Evolutionary conservation across 2,888 invertebrate species (phyloP).

Genomic region (Parnassius mnemosyne): DNA sequence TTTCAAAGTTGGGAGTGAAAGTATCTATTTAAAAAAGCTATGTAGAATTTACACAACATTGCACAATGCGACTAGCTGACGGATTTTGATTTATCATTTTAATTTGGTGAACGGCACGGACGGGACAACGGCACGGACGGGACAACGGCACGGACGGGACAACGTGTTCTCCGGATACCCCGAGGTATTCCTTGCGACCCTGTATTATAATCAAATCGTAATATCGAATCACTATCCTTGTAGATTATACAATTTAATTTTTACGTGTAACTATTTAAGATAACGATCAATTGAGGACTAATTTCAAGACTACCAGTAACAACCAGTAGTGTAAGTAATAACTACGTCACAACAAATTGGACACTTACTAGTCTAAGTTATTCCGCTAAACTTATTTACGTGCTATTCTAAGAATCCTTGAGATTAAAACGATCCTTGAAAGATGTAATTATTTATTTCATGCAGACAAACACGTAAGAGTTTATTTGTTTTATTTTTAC

Average conservation of each 20-base stretch:
- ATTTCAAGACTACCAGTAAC: slow-evolving; percentile 1
- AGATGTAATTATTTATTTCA: slow-evolving; percentile 27
- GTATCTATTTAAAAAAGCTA: not conserved
- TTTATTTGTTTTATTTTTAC: slow-evolving; percentile 32
- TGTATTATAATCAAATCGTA: slow-evolving; percentile 61
- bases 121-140: slow-evolving; percentile 57
- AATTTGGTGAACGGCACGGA: slow-evolving; percentile 71
- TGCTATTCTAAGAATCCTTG: slow-evolving; percentile 26
- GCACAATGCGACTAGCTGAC: slow-evolving; percentile 42
- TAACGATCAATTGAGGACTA: not conserved
- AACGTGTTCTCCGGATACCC: slow-evolving; percentile 55
- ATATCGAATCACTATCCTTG: slow-evolving; percentile 61
- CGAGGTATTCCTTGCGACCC: slow-evolving; percentile 50
- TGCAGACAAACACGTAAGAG: slow-evolving; percentile 31
- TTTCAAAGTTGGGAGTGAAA: not conserved
- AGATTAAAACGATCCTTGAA: slow-evolving; percentile 22
- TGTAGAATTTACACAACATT: slow-evolving; percentile 8
- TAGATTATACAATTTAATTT: slow-evolving; percentile 44
- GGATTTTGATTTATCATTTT: slow-evolving; percentile 78
- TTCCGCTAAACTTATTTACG: slow-evolving; percentile 24
- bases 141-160: slow-evolving; percentile 62
- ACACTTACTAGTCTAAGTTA: slow-evolving; percentile 20
- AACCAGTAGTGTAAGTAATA: slow-evolving; percentile 8
- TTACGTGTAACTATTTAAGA: slow-evolving; percentile 9
- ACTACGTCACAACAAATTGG: slow-evolving; percentile 22